These are phyloP conservation scores for Pangasius macronema DNA, from an alignment of 2,797 vertebrate genomes.

Conservation along the genomic window DNA sequence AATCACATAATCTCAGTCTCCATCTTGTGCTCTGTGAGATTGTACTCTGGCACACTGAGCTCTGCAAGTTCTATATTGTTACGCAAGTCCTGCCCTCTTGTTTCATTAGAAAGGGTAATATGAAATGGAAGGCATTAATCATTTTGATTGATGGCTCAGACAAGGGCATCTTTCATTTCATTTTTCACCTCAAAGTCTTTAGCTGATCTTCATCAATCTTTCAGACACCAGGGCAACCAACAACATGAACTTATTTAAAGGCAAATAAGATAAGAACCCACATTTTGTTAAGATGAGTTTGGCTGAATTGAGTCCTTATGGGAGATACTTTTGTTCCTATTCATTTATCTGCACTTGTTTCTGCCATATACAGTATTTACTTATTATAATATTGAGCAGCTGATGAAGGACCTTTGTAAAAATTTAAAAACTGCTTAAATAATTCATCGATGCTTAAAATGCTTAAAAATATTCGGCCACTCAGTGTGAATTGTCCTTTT, in stretches of 20 bases:
- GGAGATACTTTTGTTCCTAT: not conserved
- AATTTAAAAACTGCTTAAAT: not conserved
- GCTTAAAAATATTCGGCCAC: not conserved
- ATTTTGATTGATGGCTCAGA: constrained; percentile 63
- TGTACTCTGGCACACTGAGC: not conserved
- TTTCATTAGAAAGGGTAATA: constrained; percentile 69
- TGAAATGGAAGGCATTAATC: constrained; percentile 59
- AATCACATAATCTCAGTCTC: not conserved
- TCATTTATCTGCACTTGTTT: not conserved
- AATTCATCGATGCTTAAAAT: not conserved
- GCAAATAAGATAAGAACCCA: constrained; percentile 1
- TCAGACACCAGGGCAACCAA: constrained; percentile 21
- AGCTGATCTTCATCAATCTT: constrained; percentile 42
- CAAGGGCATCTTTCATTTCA: constrained; percentile 45
- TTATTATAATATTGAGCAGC: not conserved
- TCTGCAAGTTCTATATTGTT: constrained; percentile 27
- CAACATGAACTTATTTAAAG: constrained; percentile 21
- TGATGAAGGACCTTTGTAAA: not conserved
- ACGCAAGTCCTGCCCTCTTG: constrained; percentile 41
- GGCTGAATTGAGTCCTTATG: not conserved
- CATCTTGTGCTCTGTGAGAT: not conserved
- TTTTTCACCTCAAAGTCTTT: constrained; percentile 29
- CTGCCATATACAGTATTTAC: not conserved
- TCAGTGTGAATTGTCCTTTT: not conserved
- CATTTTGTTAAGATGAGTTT: not conserved